Percentiles rank a stretch among this genome's conserved stretches.
Conservation (phyloP, 2,888 invertebrate species). For the Leucophenga maculata region DNA sequence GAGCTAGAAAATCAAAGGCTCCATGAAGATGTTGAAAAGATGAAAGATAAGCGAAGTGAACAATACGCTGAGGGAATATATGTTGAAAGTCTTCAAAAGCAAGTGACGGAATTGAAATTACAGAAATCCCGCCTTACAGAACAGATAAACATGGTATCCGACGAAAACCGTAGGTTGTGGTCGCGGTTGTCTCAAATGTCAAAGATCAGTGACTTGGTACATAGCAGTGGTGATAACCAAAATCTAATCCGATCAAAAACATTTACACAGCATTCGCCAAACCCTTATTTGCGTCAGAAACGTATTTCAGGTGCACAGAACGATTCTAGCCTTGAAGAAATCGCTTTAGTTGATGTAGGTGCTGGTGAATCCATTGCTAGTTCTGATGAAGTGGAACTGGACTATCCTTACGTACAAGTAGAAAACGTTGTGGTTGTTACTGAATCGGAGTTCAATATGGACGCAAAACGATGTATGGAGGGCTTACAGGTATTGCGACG, state of each 20-base stretch:
- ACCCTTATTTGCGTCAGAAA: constrained; percentile 74
- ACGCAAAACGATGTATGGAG: constrained; percentile 78
- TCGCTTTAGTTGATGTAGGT: constrained; percentile 73
- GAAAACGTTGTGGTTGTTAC: constrained; percentile 35
- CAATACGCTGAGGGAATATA: constrained; percentile 34
- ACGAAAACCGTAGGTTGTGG: constrained; percentile 87
- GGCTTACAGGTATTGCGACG: constrained; percentile 78
- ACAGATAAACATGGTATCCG: constrained; percentile 85
- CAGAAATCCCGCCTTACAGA: constrained; percentile 85
- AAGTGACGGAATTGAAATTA: constrained; percentile 80
- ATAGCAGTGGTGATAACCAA: constrained; percentile 34
- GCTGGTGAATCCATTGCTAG: constrained; percentile 38
- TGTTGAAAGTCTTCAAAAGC: constrained; percentile 74
- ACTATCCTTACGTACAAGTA: constrained; percentile 66
- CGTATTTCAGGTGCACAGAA: constrained; percentile 74
- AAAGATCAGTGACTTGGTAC: constrained; percentile 72
- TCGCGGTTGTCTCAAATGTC: constrained; percentile 79
- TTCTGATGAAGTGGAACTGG: constrained; percentile 55
- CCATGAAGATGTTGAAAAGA: constrained; percentile 54
- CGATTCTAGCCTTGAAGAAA: constrained; percentile 83
- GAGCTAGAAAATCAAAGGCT: constrained; percentile 85
- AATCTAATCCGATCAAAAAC: constrained; percentile 77
- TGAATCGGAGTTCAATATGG: constrained; percentile 78
- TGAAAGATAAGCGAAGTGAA: not conserved
- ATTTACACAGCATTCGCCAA: constrained; percentile 80